Evolutionary conservation across 1,140 invertebrate genomes (phyloP), one percentile per base, ranked within the genome.

Genomic region (Apis florea): DNA sequence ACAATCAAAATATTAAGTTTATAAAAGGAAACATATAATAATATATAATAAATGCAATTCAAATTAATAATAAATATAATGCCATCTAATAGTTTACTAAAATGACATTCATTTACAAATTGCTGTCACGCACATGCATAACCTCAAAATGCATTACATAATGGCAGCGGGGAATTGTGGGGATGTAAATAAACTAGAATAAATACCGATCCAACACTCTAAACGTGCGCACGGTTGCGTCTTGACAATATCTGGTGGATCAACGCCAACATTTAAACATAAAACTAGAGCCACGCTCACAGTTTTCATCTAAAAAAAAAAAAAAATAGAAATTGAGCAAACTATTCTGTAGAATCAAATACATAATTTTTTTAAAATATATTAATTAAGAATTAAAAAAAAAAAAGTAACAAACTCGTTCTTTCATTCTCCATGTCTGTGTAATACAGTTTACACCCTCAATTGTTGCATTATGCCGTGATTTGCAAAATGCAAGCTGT

Each of bases 221-320:
- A 99, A 93, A 21, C 98, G 94, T 1, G 99, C 98, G 94, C 98
- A 99, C 0, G 99, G 99, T 88, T 98, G 97, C 17, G 98, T 99
- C 93, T 99, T 99, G 4, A 99, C 96, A 80, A 99, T 96, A 94
- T 99, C 99, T 13, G 99, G 99, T 54, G 99, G 99, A 94, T 99
- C 99, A 11, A 99, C 99, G 47, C 99, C 99, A 72, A 99, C 97
- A 95, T 99, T 99, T 13, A 99, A 95, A 94, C 99, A 99, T 11
- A 99, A 92, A 13, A 99, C 99, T 69, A 99, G 94, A 4, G 98
- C 99, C 61, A 99, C 99, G 94, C 98, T 99, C n/a, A 99, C 98
- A 12, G 99, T 99, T 94, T 99, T 99, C 97, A 99, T 99, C 96
- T 98, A 91, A 26, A 94, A 94, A 21, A 10, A 83, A 75, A n/a